Percentiles rank a stretch among this genome's conserved stretches.
Conservation (phyloP, 2,113 vertebrate species). For the Burhinus bistriatus region DNA sequence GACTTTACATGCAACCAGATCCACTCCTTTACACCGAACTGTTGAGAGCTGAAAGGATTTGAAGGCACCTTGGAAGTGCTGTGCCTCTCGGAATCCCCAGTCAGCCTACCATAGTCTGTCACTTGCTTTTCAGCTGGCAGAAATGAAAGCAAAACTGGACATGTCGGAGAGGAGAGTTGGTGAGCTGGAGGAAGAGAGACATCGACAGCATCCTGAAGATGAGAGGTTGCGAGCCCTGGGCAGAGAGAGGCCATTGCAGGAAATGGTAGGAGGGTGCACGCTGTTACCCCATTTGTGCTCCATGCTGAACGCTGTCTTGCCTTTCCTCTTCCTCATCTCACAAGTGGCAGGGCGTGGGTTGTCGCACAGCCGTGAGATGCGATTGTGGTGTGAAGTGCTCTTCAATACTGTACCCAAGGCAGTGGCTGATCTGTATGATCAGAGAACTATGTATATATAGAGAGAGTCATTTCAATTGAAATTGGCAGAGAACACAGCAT, state of each 20-base stretch:
- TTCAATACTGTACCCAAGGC: neutral
- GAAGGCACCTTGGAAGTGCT: neutral
- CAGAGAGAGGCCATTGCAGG: neutral
- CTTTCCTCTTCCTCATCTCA: neutral
- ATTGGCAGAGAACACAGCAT: neutral
- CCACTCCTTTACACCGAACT: neutral
- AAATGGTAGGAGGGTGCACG: constrained; percentile 51
- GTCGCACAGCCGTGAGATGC: neutral
- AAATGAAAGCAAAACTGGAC: constrained; percentile 62
- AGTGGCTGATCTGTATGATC: neutral
- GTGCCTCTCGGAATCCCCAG: neutral
- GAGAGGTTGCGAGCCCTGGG: neutral
- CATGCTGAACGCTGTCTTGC: neutral
- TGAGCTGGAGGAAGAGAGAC: constrained; percentile 6
- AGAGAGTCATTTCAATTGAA: neutral
- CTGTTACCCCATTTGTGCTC: neutral
- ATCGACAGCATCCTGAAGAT: neutral
- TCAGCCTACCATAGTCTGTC: neutral
- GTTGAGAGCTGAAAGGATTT: neutral
- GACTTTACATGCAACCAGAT: neutral
- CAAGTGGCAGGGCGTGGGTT: neutral
- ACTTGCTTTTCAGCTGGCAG: constrained; percentile 61
- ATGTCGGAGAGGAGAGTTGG: neutral
- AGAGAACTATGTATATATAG: neutral
- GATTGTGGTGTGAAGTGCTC: neutral